Percentiles rank a stretch among this genome's conserved stretches.
Evolutionary conservation across 2,797 vertebrate species (phyloP).

Genomic region (Heterohyrax brucei): DNA sequence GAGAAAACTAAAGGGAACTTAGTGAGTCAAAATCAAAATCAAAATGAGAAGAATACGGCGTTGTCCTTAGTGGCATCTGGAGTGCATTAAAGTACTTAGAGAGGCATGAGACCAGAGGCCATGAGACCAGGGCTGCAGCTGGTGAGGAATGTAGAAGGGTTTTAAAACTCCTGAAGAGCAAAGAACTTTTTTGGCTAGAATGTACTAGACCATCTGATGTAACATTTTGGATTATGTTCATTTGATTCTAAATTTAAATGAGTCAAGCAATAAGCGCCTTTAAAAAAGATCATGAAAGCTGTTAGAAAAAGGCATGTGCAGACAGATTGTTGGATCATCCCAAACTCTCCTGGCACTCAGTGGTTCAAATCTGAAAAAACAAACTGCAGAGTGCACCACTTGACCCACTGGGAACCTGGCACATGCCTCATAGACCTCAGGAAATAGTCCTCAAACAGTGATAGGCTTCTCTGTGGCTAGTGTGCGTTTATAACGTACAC

Average conservation of each 20-base stretch:
- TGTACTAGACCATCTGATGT: not conserved
- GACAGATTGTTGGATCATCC: not conserved
- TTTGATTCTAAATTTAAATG: conserved; percentile 42
- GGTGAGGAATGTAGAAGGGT: conserved; percentile 34
- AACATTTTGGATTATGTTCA: not conserved
- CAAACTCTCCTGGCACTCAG: not conserved
- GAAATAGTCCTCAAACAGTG: not conserved
- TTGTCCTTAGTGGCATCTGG: conserved; percentile 62
- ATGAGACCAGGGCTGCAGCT: conserved; percentile 16
- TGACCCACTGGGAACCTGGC: no score
- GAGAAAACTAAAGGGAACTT: conserved; percentile 26
- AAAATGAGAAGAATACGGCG: conserved; percentile 35
- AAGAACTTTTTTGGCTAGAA: conserved; percentile 4
- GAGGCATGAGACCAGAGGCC: not conserved
- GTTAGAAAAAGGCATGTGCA: not conserved
- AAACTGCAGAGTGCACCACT: not conserved
- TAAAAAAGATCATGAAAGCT: conserved; percentile 20
- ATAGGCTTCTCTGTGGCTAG: not conserved
- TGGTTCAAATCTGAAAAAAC: not conserved
- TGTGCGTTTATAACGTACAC: no score
- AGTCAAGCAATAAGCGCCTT: not conserved
- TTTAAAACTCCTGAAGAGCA: conserved; percentile 53
- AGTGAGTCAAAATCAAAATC: conserved; percentile 12
- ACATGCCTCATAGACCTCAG: not conserved
- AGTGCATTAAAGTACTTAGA: conserved; percentile 68